Conservation (phyloP, 2,113 vertebrate species). For the Ameiurus melas region DNA sequence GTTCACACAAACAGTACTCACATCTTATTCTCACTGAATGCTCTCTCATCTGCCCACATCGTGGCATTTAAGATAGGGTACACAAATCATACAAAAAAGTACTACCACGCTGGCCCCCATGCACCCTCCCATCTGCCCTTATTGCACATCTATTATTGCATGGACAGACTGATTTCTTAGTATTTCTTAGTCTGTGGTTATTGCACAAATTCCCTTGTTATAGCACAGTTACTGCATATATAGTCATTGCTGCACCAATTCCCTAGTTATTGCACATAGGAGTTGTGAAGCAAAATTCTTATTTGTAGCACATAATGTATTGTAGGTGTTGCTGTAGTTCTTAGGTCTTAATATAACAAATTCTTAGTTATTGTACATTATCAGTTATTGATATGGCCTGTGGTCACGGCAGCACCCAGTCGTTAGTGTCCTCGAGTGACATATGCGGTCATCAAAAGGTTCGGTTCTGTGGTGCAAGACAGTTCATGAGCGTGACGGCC, state of each 20-base stretch:
- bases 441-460: not conserved
- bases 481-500: not conserved
- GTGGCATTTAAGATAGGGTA: not conserved
- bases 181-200: not conserved
- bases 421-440: not conserved
- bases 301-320: not conserved
- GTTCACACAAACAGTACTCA: not conserved
- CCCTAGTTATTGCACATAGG: not conserved
- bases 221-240: not conserved
- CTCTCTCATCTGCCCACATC: not conserved
- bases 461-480: not conserved
- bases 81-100: not conserved
- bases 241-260: not conserved
- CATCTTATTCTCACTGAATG: not conserved
- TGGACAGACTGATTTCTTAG: not conserved
- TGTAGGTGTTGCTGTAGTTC: not conserved
- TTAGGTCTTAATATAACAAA: not conserved
- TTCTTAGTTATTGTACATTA: not conserved
- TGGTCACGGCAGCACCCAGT: not conserved
- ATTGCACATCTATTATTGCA: not conserved
- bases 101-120: not conserved
- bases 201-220: not conserved
- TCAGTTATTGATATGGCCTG: not conserved
- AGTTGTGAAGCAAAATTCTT: not conserved
- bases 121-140: not conserved